Evolutionary conservation across 2,888 invertebrate species (phyloP), one percentile per base, ranked within the genome.

Genomic region (Watsonalla binaria): DNA sequence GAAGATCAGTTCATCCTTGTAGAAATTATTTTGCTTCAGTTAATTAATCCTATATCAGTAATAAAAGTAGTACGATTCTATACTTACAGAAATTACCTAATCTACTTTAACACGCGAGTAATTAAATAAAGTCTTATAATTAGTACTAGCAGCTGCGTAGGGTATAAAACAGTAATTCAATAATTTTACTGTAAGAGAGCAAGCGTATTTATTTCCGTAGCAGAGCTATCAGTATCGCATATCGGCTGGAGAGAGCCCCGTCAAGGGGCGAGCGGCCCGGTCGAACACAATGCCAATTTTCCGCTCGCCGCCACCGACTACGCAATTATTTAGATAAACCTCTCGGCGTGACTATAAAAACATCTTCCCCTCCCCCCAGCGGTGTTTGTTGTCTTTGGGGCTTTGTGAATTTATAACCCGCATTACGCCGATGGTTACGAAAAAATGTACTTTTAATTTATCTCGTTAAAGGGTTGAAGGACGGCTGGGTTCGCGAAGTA

Each of bases 391-490:
- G 90, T 90, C 90, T 90, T 90, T 90, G 82, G 90, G 89, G 90
- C 86, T 88, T 86, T 84, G 82, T 75, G 74, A 89, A 90, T 90
- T 90, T 90, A 90, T 90, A 75, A 86, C 85, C 73, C 68, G 66
- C 84, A 86, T 90, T 90, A 90, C 74, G 74, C 80, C 78, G 78
- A 79, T 82, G 86, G 89, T 90, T 88, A 82, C 84, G 84, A 90
- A 90, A 90, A 90, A 90, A 90, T 89, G 86, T 89, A 88, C 90
- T 90, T 90, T 90, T 90, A 90, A 90, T 90, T 90, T 90, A 89
- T 90, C 90, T 90, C 88, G 89, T 90, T 90, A 90, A 90, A 90
- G 90, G 90, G 90, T 90, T 90, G 89, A 90, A 84, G 86, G 84
- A 89, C 89, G 86, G 78, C 76, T 76, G 80, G 89, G 86, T 84